Evolutionary conservation across 2,797 vertebrate species (phyloP), one percentile per base, ranked within the genome.

Genomic region (Poliocrania exsul): DNA sequence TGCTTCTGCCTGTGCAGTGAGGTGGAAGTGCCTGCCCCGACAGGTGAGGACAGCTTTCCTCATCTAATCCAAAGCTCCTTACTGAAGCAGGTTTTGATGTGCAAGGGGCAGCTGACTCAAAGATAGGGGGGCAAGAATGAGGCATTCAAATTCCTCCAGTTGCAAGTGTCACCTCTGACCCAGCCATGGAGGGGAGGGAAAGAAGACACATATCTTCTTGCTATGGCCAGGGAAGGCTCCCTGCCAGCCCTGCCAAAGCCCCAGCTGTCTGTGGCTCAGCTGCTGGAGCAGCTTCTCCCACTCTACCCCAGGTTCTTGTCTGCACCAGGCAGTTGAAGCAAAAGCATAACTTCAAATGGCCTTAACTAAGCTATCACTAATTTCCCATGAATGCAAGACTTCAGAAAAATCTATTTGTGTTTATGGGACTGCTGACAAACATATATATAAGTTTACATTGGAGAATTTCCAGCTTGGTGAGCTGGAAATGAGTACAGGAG

Each of bases 101-200:
- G 2, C 35, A 40, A 81, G 54, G 24, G 16, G 24, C 72, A 90
- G 89, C 89, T 91, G 89, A 79, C 47, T 77, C 35, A 61, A 60
- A 70, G 49, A 35, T 50, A 58, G 69, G 69, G 90, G 57, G 31
- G 50, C 37, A 83, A 46, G 47, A 86, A 84, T 57, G 85, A 91
- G 82, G 58, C 6, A 0, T 53, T 84, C 44, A 46, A 23, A 96
- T 88, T 96, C 73, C 80, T 84, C 31, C 77, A 81, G 87, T 89
- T 13, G 16, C 17, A 21, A n/a, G 77, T 87, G 58, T 65, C 87
- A 64, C 85, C 85, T 81, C 93, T 96, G 92, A 96, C 86, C 87
- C 13, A 10, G 38, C 47, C 78, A n/a, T 4, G 2, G 28, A 79
- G 56, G n/a, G 67, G n/a, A 95, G 49, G 46, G 70, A 74, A 77